These are phyloP conservation scores for Sialis lutaria DNA, from an alignment of 2,888 invertebrate species.

Conservation along the genomic window DNA sequence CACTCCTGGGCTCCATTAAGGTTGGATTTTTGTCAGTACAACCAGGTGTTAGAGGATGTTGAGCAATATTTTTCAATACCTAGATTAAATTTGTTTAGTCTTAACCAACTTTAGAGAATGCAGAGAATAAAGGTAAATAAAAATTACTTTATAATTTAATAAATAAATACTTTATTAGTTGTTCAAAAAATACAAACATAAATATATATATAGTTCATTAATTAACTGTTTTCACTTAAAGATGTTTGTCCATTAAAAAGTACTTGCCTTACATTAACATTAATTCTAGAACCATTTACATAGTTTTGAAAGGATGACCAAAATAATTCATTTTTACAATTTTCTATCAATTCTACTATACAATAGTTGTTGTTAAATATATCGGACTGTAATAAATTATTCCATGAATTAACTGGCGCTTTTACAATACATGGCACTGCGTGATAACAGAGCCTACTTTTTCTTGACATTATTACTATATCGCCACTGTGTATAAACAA, in stretches of 20 bases:
- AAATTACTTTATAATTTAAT: too few species aligned
- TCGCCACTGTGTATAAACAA: conserved; percentile 78
- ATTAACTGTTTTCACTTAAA: background rate
- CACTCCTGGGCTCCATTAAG: too few species aligned
- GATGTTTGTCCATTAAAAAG: conserved; percentile 37
- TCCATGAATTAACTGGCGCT: conserved; percentile 31
- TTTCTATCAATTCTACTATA: conserved; percentile 13
- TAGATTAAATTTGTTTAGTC: too few species aligned
- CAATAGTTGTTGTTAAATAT: too few species aligned
- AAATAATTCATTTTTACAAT: conserved; percentile 21
- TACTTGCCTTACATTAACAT: conserved; percentile 89
- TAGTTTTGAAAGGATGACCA: conserved; percentile 43
- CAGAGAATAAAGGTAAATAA: too few species aligned
- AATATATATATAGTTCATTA: too few species aligned
- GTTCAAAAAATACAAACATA: background rate
- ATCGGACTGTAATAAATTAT: conserved; percentile 15
- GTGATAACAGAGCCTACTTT: conserved; percentile 76
- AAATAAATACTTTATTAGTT: too few species aligned
- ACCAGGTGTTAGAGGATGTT: too few species aligned
- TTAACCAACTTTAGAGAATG: too few species aligned
- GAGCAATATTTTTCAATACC: too few species aligned
- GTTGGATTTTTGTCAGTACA: too few species aligned
- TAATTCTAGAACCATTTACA: conserved; percentile 61
- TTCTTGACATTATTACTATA: conserved; percentile 74
- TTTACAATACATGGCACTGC: conserved; percentile 77